Evolutionary conservation across 23 tunicate genomes (phyloP).

Genomic region (Diplosoma virens): DNA sequence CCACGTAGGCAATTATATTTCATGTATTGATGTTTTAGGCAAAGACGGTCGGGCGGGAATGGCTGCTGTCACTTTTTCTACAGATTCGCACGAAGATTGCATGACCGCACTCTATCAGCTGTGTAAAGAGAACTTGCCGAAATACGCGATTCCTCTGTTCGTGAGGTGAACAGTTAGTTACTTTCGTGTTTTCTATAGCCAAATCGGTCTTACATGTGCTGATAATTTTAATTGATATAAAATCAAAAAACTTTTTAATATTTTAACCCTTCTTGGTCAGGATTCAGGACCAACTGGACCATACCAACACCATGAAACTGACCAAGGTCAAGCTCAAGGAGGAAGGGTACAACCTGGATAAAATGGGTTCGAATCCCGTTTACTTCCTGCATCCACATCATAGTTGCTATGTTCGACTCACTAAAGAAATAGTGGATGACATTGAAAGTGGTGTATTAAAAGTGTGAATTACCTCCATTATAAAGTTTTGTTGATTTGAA

Average conservation of each 20-base stretch:
- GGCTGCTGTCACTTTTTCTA: constrained; percentile 17
- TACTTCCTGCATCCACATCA: background rate
- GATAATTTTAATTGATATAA: too few relatives aligned
- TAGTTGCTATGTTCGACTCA: background rate
- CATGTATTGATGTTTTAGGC: constrained; percentile 10
- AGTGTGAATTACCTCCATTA: too few relatives aligned
- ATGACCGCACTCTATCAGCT: constrained; percentile 1
- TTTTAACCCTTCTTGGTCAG: constrained; percentile 14
- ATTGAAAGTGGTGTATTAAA: background rate
- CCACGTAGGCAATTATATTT: background rate
- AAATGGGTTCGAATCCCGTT: background rate
- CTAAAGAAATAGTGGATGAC: background rate
- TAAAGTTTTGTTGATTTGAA: too few relatives aligned
- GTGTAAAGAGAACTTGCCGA: constrained; percentile 1
- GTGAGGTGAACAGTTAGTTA: constrained; percentile 20
- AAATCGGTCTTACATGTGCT: too few relatives aligned
- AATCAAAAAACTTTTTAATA: too few relatives aligned
- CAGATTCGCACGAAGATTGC: background rate
- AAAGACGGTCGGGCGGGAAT: constrained; percentile 57
- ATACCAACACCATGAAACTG: constrained; percentile 48
- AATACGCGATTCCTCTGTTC: constrained; percentile 44
- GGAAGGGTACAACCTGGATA: constrained; percentile 26
- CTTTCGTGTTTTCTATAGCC: too few relatives aligned
- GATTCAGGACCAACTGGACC: constrained; percentile 3
- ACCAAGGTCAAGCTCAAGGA: constrained; percentile 3